Base-by-base conservation (phyloP, 2,888 invertebrate genomes). In the Pasiphila rectangulata region DNA sequence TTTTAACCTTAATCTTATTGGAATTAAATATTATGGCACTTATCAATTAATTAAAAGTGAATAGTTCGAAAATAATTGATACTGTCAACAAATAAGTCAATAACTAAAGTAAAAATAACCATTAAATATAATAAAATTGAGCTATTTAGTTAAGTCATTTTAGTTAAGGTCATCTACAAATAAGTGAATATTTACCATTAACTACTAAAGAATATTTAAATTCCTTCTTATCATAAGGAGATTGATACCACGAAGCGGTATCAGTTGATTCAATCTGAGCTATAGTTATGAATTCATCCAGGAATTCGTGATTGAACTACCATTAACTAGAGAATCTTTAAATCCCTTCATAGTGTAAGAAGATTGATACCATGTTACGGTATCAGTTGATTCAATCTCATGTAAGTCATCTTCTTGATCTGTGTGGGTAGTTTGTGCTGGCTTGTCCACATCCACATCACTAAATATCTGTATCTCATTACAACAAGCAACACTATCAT, bases 341-440 rank as follows among this genome's bases (percentile, higher is more conserved):
- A 90, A 91, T 10, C 91, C 91, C 67, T 90, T 90, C 73, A 91
- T 79, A 17, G 87, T 71, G 69, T 85, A 83, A 39, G 77, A 86
- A 10, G 89, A 90, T 61, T 91, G 90, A 68, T 84, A 91, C 91
- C 91, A 92, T 39, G 69, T 72, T 5, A 61, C 56, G 16, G 55
- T 55, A 49, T 79, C 68, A 2, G 72, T 78, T 1, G 82, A 82
- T 59, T 85, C 82, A 48, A 86, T 84, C 61, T 80, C 82, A 64
- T 57, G 54, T 36, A 70, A 75, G 24, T 73, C 62, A 35, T 68
- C 58, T 42, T 64, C 61, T 20, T 69, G 51, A 32, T 70, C 65
- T 20, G 74, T 53, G 21, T 69, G 63, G 6, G 45, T 53, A 30
- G 10, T 34, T 12, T 17, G 17, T 10, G 32, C 12, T 24, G 55